Base-by-base conservation (phyloP, 2,113 vertebrate genomes). In the Panthera uncia region DNA sequence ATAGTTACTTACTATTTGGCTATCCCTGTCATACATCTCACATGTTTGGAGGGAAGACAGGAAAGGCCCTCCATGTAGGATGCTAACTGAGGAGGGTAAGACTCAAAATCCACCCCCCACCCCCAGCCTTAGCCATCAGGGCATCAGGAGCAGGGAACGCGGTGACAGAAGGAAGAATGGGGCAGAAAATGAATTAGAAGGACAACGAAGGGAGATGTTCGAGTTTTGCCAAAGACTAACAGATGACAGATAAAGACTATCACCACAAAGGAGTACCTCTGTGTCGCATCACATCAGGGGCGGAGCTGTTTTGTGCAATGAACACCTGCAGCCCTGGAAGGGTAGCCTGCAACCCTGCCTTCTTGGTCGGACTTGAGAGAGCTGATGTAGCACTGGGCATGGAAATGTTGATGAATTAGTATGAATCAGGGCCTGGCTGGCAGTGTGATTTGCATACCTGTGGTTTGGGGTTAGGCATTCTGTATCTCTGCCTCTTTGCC, bases 351-450 rank as follows among this genome's bases (percentile, higher is more conserved):
- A 92, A 88, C 84, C 48, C n/a, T 91, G 57, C 36, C 91, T 61
- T 61, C 66, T 95, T 5, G 15, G 50, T 82, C 89, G 78, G 79
- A n/a, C 57, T 66, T 81, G 69, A 97, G 90, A 94, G 76, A 48
- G 94, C 97, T 97, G 97, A 97, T 96, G 38, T 69, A 95, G 96
- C 91, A 94, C 45, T 38, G n/a, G 65, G 68, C 83, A 98, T 96
- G 97, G 96, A 95, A 97, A 98, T 93, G 69, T 95, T 98, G 97
- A 97, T 98, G 97, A 97, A 97, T 96, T 94, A 87, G 65, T 98
- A 95, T 97, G 94, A 97, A 94, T 90, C 65, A 25, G 61, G 85
- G 65, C 84, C 91, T 93, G 69, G 71, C 92, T 97, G 93, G 91
- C 84, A 92, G 66, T 55, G 73, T 78, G 52, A 97, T 98, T 98